phyloP scores from a whole-genome alignment of 2,113 vertebrate species.

The Mobula hypostoma region DNA sequence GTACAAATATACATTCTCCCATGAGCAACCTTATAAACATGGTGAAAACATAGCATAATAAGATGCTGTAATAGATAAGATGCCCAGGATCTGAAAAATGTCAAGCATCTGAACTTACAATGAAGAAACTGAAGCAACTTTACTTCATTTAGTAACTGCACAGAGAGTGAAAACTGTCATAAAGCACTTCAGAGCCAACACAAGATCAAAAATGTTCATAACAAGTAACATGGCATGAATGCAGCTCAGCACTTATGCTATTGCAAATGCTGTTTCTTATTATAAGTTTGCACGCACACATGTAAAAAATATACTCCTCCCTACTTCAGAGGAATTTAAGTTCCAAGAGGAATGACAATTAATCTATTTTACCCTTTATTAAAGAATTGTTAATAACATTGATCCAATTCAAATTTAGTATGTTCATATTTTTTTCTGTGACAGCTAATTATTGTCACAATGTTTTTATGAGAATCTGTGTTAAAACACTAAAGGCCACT shows the following conservation, averaged over 20 bases:
- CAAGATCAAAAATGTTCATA: neutral
- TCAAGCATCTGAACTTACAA: neutral
- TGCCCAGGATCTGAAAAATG: neutral
- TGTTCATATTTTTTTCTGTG: neutral
- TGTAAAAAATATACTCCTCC: neutral
- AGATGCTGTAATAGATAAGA: neutral
- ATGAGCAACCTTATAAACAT: neutral
- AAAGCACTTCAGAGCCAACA: neutral
- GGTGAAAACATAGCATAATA: neutral
- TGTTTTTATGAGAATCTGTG: neutral
- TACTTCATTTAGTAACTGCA: neutral
- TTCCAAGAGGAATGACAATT: neutral
- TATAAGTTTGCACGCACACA: neutral
- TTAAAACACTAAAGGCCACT: neutral
- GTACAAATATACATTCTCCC: slow-evolving; percentile 38
- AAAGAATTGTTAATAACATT: neutral
- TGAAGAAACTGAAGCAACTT: neutral
- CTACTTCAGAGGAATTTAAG: neutral
- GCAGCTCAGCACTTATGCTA: neutral
- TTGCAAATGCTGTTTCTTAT: neutral
- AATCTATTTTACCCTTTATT: neutral
- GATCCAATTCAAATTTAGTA: neutral
- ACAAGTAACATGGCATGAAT: neutral
- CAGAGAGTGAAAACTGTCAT: neutral
- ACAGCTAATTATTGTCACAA: neutral